Evolutionary conservation across 2,797 vertebrate genomes (phyloP), one percentile per base, ranked within the genome.

Genomic region (Clarias laeviceps): DNA sequence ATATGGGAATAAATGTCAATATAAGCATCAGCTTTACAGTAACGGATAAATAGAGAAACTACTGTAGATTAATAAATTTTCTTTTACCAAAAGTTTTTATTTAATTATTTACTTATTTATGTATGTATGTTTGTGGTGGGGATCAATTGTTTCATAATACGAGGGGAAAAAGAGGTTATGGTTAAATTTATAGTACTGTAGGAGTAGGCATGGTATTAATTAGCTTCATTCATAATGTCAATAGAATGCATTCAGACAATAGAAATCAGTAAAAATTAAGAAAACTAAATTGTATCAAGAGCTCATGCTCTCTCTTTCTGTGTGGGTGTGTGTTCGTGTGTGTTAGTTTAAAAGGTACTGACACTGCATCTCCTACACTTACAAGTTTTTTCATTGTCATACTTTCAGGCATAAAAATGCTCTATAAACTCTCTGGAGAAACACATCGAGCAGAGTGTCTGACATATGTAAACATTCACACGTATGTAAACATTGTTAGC

Each of bases 361-460:
- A 87, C 85, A 83, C 54, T 50, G 82, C 76, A 86, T 80, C 80
- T 83, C 68, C 74, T 83, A 24, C 68, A 40, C 59, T 81, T 84
- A 87, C 83, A 56, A 45, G 57, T 73, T 87, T 84, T 81, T 83
- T 88, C 74, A 83, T 84, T 87, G 84, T 83, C 68, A 82, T 80
- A 86, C 82, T 86, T 72, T 86, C 74, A 88, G 56, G 69, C 69
- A 86, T 56, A 72, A 64, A 56, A 80, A 68, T n/a, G 6, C 62
- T 86, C 83, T 62, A 70, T 40, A 61, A 76, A 81, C 72, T 61
- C 85, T 82, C 82, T 80, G 76, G 82, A 87, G 82, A 65, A 80
- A 86, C 82, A 84, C 45, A 56, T 72, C 68, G 18, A 61, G 85
- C 50, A n/a, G 81, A 82, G 72, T 79, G 69, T 50, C 86, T 84